Evolutionary conservation across 2,888 invertebrate species (phyloP).

Genomic region (Ophraella communa): DNA sequence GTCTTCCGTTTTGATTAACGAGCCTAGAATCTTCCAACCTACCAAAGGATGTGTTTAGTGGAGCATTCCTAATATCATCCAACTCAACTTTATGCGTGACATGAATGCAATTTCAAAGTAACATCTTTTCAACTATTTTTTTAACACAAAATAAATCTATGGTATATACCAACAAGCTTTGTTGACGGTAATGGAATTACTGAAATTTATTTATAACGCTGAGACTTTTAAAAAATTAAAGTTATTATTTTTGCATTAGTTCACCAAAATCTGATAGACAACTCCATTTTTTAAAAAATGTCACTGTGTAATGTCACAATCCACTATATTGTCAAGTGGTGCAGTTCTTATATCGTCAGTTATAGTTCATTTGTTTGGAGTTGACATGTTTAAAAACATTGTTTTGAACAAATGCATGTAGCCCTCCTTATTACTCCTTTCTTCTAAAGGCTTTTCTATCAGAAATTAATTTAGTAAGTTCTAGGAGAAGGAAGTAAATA

Average conservation of each 20-base stretch:
- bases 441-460: no score
- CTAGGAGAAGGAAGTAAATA: no score
- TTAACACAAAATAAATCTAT: neutral
- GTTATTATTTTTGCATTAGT: neutral
- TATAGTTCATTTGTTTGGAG: no score
- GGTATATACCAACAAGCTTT: neutral
- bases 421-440: no score
- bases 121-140: neutral
- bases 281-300: no score
- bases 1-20: constrained; percentile 17
- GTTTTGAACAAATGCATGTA: no score
- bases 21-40: constrained; percentile 3
- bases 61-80: constrained; percentile 16
- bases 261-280: no score
- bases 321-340: no score
- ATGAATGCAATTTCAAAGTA: constrained; percentile 7
- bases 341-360: no score
- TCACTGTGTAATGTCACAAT: no score
- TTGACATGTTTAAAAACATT: no score
- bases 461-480: no score
- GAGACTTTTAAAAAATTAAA: neutral
- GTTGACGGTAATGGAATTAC: neutral
- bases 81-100: constrained; percentile 15
- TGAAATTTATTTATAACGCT: neutral
- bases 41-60: constrained; percentile 1